Evolutionary conservation across 2,797 vertebrate species (phyloP), one percentile per base, ranked within the genome.

Genomic region (Characodon lateralis): DNA sequence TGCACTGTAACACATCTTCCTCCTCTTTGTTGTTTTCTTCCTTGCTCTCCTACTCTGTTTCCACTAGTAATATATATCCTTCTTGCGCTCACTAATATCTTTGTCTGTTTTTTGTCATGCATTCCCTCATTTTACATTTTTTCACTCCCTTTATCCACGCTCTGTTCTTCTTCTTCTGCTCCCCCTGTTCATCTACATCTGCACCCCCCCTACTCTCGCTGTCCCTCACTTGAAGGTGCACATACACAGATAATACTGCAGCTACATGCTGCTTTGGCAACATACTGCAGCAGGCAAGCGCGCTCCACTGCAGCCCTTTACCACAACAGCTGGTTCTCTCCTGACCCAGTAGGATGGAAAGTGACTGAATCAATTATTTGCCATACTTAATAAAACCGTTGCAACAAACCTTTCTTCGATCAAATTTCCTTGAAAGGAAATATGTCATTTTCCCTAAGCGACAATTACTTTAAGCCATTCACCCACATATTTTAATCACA

Each of bases 231-330:
- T 66, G 82, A 87, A 90, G 86, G 63, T 89, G 82, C 90, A 91
- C 88, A 92, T 86, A 89, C 90, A 89, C 89, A 93, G 90, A 94
- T 90, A 93, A 91, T 86, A 89, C 91, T 91, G 90, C 87, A 74
- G 92, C 87, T 91, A 85, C 90, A 92, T 89, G 88, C 88, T 91
- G 90, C 92, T 89, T 86, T 78, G 89, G 89, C 88, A 94, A 88
- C 89, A 92, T 76, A 92, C 92, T 91, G 91, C 94, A 92, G 92
- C 89, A 91, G 87, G 82, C 84, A 55, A 66, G 79, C 82, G 39
- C 63, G 65, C 87, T 88, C 84, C 82, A 81, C 87, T 89, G 89
- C 88, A 92, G 92, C 87, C 84, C 85, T 84, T 85, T 66, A 78
- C 89, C 83, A 89, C 90, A 90, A 92, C 84, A 85, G 86, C 90